Conservation (phyloP, 37 sponge, comb jelly and placozoan species). For the Lycopodina hypogea region DNA sequence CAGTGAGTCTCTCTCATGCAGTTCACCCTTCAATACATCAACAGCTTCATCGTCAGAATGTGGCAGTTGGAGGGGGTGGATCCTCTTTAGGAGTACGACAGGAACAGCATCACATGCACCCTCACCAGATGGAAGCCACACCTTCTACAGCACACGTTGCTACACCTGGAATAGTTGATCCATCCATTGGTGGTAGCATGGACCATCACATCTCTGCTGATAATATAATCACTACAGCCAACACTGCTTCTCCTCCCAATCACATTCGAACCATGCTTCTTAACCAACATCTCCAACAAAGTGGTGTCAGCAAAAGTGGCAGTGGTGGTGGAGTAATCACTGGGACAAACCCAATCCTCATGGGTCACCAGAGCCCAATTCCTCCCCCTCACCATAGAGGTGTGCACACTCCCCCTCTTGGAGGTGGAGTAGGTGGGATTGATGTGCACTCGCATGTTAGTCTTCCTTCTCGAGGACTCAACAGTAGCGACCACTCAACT, state of each 20-base stretch:
- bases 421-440: neutral
- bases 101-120: slow-evolving; percentile 1
- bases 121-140: slow-evolving; percentile 6
- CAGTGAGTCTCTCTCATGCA: neutral
- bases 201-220: slow-evolving; percentile 23
- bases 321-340: slow-evolving; percentile 26
- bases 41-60: neutral
- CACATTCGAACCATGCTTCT: slow-evolving; percentile 42
- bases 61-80: neutral
- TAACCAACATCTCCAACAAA: slow-evolving; percentile 22
- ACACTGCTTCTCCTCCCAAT: slow-evolving; percentile 40
- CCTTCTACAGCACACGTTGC: neutral
- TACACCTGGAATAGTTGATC: neutral
- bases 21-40: neutral
- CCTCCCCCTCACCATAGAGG: neutral
- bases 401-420: neutral
- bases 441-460: neutral
- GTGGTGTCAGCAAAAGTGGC: slow-evolving; percentile 14
- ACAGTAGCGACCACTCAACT: slow-evolving; percentile 13
- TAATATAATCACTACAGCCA: slow-evolving; percentile 20
- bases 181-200: neutral
- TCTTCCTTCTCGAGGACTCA: neutral
- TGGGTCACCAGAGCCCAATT: slow-evolving; percentile 5
- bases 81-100: neutral
- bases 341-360: slow-evolving; percentile 3